Conservation (phyloP, 2,113 vertebrate genomes). For the Rhodinocichla rosea region DNA sequence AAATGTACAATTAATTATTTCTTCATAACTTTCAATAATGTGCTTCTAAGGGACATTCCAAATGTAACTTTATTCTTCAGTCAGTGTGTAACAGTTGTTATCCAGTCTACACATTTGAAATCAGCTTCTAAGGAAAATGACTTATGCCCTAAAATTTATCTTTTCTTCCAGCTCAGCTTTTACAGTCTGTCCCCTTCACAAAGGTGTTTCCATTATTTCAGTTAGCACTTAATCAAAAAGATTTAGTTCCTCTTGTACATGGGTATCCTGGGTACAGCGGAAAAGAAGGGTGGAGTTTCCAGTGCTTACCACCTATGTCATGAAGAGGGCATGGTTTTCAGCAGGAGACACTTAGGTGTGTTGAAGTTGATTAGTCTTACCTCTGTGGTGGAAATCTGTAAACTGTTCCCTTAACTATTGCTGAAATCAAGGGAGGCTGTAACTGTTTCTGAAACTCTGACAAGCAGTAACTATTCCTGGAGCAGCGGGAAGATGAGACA, state of each 20-base stretch:
- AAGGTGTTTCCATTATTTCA: neutral
- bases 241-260: neutral
- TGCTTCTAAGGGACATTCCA: neutral
- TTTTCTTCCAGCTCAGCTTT: neutral
- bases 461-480: neutral
- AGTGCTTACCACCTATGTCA: no score
- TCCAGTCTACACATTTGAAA: neutral
- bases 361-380: neutral
- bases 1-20: neutral
- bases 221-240: neutral
- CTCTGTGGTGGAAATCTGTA: accelerated
- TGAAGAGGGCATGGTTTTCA: neutral
- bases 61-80: neutral
- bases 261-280: neutral
- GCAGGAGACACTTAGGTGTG: neutral
- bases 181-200: neutral
- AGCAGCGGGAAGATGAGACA: neutral
- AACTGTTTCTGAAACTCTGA: neutral
- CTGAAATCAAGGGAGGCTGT: neutral
- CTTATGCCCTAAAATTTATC: neutral
- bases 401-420: neutral
- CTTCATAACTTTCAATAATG: neutral
- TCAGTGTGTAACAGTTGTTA: neutral
- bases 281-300: neutral
- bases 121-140: neutral